Evolutionary conservation across 2,797 vertebrate genomes (phyloP).

Genomic region (Emys orbicularis): DNA sequence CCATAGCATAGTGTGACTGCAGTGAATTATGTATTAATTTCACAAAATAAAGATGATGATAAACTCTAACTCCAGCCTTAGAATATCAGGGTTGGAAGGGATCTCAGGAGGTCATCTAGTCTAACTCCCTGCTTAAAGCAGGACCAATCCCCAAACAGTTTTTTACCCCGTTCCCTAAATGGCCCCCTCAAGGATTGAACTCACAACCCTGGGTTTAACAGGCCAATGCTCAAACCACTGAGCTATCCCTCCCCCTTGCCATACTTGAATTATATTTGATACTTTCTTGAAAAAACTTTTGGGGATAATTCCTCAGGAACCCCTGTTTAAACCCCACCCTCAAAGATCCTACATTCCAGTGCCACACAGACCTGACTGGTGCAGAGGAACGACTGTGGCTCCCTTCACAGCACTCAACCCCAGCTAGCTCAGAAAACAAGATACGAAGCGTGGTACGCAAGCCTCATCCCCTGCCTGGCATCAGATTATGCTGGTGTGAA

Average conservation of each 20-base stretch:
- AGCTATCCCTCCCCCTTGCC: background rate
- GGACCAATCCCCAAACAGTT: too few species aligned
- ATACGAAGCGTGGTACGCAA: rapidly evolving
- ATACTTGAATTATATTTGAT: background rate
- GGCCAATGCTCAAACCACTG: too few species aligned
- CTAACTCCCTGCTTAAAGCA: too few species aligned
- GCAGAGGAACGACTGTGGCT: background rate
- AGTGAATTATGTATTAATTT: background rate
- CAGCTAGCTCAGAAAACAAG: background rate
- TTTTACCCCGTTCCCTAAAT: too few species aligned
- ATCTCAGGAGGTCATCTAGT: too few species aligned
- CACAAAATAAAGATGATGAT: background rate
- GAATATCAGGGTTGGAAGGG: too few species aligned
- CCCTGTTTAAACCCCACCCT: background rate
- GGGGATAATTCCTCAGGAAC: background rate
- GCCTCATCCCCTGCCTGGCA: background rate
- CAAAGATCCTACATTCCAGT: background rate
- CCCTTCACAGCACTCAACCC: background rate
- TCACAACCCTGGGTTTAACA: too few species aligned
- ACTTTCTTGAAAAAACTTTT: background rate
- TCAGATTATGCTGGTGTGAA: background rate
- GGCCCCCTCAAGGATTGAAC: too few species aligned
- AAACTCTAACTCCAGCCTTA: background rate
- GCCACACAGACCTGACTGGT: rapidly evolving
- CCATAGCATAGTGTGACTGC: conserved; percentile 4